Conservation (phyloP, 2,888 invertebrate genomes). For the Drosophila paranaensis region DNA sequence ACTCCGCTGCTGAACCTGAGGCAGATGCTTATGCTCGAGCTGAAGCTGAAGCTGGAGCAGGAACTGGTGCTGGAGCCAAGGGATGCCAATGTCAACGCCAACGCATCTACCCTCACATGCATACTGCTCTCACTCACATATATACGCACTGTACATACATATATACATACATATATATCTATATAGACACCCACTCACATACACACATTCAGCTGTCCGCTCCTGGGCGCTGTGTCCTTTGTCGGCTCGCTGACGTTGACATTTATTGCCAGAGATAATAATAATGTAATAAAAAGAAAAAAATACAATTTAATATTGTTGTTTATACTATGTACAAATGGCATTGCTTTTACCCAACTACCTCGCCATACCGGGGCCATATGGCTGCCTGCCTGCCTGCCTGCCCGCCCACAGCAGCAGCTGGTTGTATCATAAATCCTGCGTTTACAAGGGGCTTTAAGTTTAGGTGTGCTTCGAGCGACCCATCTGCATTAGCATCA, state of each 20-base stretch:
- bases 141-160: slow-evolving; percentile 38
- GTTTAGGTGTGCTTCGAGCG: slow-evolving; percentile 4
- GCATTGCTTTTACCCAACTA: slow-evolving; percentile 44
- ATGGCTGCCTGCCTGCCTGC: slow-evolving; percentile 3
- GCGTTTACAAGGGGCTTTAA: slow-evolving; percentile 17
- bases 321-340: slow-evolving; percentile 74
- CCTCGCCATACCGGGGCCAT: slow-evolving; percentile 11
- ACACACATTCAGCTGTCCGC: slow-evolving; percentile 43
- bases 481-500: slow-evolving; percentile 15
- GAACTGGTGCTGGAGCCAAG: slow-evolving; percentile 22
- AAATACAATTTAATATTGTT: slow-evolving; percentile 80
- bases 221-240: slow-evolving; percentile 75
- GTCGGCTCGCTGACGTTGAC: slow-evolving; percentile 80
- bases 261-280: slow-evolving; percentile 82
- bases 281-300: slow-evolving; percentile 81
- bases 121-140: slow-evolving; percentile 23
- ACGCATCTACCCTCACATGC: slow-evolving; percentile 35
- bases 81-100: slow-evolving; percentile 44
- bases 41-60: background rate
- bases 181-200: slow-evolving; percentile 21
- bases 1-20: slow-evolving; percentile 1
- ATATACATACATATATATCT: slow-evolving; percentile 21
- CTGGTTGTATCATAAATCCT: slow-evolving; percentile 47
- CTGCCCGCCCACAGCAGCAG: slow-evolving; percentile 14
- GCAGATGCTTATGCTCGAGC: background rate